Percentiles rank a stretch among this genome's conserved stretches.
These are phyloP conservation scores for Girardinus metallicus DNA, from an alignment of 2,797 vertebrate species.

Conservation along the genomic window DNA sequence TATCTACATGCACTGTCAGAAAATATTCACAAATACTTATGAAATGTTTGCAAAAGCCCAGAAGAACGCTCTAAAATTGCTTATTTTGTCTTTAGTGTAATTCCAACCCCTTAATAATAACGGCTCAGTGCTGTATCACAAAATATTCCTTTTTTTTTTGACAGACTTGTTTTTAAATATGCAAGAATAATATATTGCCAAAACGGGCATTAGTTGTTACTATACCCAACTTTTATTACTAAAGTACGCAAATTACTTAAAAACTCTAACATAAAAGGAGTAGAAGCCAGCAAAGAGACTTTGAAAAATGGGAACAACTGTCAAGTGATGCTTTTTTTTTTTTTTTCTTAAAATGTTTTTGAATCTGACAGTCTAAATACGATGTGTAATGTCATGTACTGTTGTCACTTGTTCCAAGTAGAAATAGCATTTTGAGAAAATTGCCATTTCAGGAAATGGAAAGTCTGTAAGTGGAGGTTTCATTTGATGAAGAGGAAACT, in stretches of 20 bases:
- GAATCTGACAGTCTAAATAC: neutral
- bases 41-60: neutral
- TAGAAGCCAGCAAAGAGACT: neutral
- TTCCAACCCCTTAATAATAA: neutral
- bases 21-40: neutral
- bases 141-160: neutral
- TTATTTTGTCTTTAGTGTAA: neutral
- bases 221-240: no score
- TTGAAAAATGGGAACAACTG: neutral
- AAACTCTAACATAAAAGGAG: neutral
- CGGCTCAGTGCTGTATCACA: neutral
- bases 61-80: neutral
- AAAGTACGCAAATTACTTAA: neutral
- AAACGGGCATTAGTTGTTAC: neutral
- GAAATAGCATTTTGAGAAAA: neutral
- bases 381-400: neutral
- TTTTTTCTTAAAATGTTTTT: neutral
- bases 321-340: neutral
- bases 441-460: neutral
- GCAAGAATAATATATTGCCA: neutral
- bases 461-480: neutral
- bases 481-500: neutral
- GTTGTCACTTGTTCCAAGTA: neutral
- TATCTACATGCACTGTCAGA: neutral
- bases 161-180: neutral